Conservation (phyloP, 2,113 vertebrate genomes). For the Cyprinodon tularosa region DNA sequence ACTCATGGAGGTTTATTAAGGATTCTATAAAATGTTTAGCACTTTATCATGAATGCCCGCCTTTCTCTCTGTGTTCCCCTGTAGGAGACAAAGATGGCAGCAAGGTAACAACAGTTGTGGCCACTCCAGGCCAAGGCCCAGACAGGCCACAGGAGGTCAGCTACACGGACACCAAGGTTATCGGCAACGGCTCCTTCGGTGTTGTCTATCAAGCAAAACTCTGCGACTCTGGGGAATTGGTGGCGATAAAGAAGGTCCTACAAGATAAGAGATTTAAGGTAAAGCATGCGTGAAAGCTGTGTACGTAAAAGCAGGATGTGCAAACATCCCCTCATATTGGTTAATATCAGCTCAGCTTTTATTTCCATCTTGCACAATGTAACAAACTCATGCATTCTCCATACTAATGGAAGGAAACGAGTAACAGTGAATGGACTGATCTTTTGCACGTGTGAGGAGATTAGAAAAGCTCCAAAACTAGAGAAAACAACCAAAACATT, state of each 20-base stretch:
- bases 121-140: conserved; percentile 96
- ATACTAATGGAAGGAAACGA: conserved; percentile 15
- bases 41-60: background rate
- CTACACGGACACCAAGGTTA: conserved; percentile 99
- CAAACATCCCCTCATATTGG: background rate
- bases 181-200: conserved; percentile 98
- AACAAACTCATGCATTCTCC: background rate
- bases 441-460: conserved; percentile 52
- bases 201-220: conserved; percentile 99
- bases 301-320: background rate
- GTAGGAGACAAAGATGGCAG: conserved; percentile 98
- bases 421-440: conserved; percentile 42
- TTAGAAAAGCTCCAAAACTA: conserved; percentile 29
- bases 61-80: conserved; percentile 16
- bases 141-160: conserved; percentile 98
- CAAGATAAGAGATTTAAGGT: conserved; percentile 99
- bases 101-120: conserved; percentile 98
- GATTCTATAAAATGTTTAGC: background rate
- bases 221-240: conserved; percentile 96
- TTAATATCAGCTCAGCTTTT: background rate
- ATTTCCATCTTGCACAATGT: background rate
- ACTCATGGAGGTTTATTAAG: background rate
- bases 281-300: conserved; percentile 35
- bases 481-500: conserved; percentile 10
- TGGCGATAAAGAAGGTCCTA: conserved; percentile 99